These are phyloP conservation scores for Uloborus diversus DNA, from an alignment of 1,140 invertebrate species.

Conservation along the genomic window DNA sequence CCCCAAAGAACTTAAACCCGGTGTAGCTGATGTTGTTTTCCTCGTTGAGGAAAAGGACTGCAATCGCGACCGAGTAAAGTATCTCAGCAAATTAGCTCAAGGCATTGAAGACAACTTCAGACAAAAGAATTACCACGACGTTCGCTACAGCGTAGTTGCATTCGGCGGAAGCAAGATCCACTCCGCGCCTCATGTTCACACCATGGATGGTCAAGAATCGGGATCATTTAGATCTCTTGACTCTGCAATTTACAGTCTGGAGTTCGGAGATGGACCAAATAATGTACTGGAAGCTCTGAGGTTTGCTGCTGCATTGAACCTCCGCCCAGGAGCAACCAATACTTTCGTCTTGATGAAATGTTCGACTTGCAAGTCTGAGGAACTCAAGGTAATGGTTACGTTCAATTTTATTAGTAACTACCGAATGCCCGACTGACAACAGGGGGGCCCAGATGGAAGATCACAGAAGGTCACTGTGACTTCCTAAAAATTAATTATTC, in stretches of 20 bases:
- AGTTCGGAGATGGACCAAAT: conserved; percentile 69
- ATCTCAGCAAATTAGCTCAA: conserved; percentile 61
- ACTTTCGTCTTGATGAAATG: conserved; percentile 85
- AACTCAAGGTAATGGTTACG: conserved; percentile 62
- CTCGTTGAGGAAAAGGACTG: conserved; percentile 86
- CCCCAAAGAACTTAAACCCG: conserved; percentile 58
- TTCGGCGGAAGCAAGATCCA: conserved; percentile 81
- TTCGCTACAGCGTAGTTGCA: conserved; percentile 79
- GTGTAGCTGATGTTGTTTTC: conserved; percentile 84
- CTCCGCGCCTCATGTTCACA: conserved; percentile 72
- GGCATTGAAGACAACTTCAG: conserved; percentile 64
- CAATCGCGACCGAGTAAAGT: conserved; percentile 72
- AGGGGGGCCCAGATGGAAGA: no score
- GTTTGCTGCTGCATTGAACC: conserved; percentile 78
- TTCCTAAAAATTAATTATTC: no score
- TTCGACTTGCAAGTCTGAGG: conserved; percentile 71
- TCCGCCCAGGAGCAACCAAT: conserved; percentile 85
- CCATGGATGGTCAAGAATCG: conserved; percentile 67
- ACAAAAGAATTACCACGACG: conserved; percentile 62
- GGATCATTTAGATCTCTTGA: conserved; percentile 62
- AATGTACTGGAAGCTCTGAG: conserved; percentile 81
- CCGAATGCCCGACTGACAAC: no score
- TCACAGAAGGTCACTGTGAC: no score
- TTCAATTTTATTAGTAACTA: neutral
- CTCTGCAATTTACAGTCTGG: conserved; percentile 60